Conservation (phyloP, 1,140 invertebrate genomes). For the Heliconius himera region DNA sequence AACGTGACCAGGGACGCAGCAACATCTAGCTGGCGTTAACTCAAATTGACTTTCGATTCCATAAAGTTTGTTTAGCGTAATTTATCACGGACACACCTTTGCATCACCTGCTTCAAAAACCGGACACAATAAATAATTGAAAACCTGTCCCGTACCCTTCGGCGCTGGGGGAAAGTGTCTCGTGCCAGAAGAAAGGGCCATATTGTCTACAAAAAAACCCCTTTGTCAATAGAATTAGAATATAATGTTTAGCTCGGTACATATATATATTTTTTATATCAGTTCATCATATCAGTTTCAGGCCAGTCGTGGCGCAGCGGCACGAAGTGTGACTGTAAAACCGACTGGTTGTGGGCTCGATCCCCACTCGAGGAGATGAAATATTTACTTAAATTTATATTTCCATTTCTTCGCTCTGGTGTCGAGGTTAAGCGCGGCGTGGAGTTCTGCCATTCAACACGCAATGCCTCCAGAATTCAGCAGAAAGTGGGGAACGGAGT, state of each 20-base stretch:
- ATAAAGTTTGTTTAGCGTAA: constrained; percentile 41
- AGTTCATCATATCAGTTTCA: no score
- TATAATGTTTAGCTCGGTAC: no score
- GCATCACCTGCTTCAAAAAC: constrained; percentile 68
- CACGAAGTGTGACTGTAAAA: no score
- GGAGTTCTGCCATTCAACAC: no score
- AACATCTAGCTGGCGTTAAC: constrained; percentile 11
- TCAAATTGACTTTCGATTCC: constrained; percentile 31
- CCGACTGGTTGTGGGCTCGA: no score
- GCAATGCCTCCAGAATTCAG: no score
- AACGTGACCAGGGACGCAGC: constrained; percentile 7
- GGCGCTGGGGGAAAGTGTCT: constrained; percentile 62
- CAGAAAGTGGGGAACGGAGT: no score
- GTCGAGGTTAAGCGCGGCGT: no score
- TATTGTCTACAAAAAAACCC: constrained; percentile 24
- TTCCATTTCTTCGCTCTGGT: no score
- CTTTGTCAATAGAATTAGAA: neutral
- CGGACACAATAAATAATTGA: constrained; percentile 72
- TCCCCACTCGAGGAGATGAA: no score
- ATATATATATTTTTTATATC: neutral
- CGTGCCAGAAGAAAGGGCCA: constrained; percentile 49
- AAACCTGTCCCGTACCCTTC: constrained; percentile 63
- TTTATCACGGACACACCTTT: constrained; percentile 49
- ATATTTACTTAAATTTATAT: no score
- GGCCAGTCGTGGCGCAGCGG: no score